Conservation (phyloP, 53 echinoderm and acorn worm genomes). For the Glandiceps talaboti region DNA sequence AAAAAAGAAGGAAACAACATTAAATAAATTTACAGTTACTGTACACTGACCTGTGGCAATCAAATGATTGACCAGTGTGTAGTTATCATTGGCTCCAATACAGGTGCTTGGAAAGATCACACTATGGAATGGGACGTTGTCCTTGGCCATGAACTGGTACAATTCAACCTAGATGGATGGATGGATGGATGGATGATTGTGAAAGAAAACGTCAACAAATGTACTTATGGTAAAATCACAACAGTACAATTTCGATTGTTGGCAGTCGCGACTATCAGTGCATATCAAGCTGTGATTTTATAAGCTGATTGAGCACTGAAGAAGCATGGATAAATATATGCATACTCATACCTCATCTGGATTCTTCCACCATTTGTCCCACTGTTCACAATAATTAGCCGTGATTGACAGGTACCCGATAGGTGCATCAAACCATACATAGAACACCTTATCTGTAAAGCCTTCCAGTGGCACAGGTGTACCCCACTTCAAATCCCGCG, state of each 20-base stretch:
- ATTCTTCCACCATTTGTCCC: conserved; percentile 99
- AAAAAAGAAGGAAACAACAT: too few species aligned
- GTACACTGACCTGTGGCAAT: conserved; percentile 82
- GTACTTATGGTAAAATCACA: too few species aligned
- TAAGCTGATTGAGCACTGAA: too few species aligned
- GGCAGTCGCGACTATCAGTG: too few species aligned
- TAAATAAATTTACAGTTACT: too few species aligned
- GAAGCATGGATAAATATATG: too few species aligned
- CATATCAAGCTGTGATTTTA: too few species aligned
- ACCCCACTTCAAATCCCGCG: conserved; percentile 91
- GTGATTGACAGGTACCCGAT: conserved; percentile 96
- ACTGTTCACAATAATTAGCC: conserved; percentile 73
- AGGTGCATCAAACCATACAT: conserved; percentile 99
- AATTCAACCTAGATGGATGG: conserved; percentile 80
- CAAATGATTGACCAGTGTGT: conserved; percentile 83
- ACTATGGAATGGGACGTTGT: conserved; percentile 97
- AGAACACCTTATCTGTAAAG: conserved; percentile 88
- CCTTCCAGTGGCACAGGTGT: conserved; percentile 84
- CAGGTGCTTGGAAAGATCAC: conserved; percentile 81
- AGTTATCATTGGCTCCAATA: conserved; percentile 79
- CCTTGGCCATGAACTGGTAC: conserved; percentile 96
- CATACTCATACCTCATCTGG: conserved; percentile 52
- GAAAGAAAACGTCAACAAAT: too few species aligned
- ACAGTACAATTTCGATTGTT: too few species aligned
- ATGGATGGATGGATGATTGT: too few species aligned